phyloP scores from a whole-genome alignment of 2,888 invertebrate genomes.

The Acleris emargana region DNA sequence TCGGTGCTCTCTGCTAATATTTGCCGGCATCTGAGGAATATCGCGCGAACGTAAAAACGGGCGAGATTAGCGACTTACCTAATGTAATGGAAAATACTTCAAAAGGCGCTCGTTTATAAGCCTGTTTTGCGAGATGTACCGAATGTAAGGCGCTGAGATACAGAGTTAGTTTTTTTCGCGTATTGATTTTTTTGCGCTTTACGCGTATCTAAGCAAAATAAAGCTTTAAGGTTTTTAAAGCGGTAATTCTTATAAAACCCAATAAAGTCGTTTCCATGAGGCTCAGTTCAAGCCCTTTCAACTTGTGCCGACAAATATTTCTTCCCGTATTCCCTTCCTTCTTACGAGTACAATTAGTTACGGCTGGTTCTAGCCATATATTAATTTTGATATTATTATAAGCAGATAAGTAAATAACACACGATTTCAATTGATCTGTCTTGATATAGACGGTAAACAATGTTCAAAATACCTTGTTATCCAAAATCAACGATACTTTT shows the following conservation, averaged over 20 bases:
- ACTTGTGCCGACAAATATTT: no score
- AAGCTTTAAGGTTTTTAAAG: not conserved
- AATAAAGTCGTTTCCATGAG: no score
- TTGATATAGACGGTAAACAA: no score
- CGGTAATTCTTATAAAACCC: no score
- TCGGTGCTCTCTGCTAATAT: slow-evolving; percentile 56
- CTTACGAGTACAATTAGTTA: no score
- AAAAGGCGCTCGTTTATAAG: slow-evolving; percentile 55
- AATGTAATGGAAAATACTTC: slow-evolving; percentile 71
- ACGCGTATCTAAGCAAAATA: not conserved
- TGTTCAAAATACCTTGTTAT: not conserved
- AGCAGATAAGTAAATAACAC: no score
- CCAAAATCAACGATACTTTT: slow-evolving; percentile 25
- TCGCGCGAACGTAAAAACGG: slow-evolving; percentile 50
- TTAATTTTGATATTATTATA: no score
- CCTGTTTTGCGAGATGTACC: slow-evolving; percentile 44
- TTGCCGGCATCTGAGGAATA: slow-evolving; percentile 48
- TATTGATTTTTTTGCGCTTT: slow-evolving; percentile 18
- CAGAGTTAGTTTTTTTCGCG: slow-evolving; percentile 26
- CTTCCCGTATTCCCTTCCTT: no score
- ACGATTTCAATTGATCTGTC: no score
- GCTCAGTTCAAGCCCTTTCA: no score
- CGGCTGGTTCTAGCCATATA: no score
- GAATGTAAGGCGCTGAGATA: slow-evolving; percentile 42
- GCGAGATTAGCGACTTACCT: slow-evolving; percentile 66